Percentiles rank a stretch among this genome's conserved stretches.
Evolutionary conservation across 2,797 vertebrate species (phyloP).

Genomic region (Channallabes apus): DNA sequence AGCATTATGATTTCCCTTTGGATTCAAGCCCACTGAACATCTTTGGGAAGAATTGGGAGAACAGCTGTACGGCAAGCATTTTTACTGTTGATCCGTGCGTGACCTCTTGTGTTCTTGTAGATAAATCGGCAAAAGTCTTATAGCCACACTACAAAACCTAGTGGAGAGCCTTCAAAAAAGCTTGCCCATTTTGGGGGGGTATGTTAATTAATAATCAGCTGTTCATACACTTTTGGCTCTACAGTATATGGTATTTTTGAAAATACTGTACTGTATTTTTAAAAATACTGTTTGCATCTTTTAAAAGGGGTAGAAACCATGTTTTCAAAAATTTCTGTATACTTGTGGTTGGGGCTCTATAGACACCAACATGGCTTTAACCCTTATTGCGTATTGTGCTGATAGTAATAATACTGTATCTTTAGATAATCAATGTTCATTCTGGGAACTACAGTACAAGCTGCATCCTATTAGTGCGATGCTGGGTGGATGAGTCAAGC

Average conservation of each 20-base stretch:
- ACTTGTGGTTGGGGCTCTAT: not conserved
- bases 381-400: not conserved
- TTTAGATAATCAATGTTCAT: slow-evolving; percentile 2
- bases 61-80: too few species aligned
- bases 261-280: not conserved
- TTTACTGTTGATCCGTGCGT: too few species aligned
- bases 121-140: not conserved
- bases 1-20: not conserved
- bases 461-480: not conserved
- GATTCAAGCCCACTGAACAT: not conserved
- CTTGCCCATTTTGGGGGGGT: too few species aligned
- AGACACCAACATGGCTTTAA: not conserved
- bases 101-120: not conserved
- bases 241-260: too few species aligned
- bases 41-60: not conserved
- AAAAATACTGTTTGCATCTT: not conserved
- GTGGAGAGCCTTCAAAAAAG: not conserved
- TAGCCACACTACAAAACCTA: not conserved
- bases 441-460: not conserved
- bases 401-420: slow-evolving; percentile 11
- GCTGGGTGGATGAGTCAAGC: not conserved
- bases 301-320: not conserved
- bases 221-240: not conserved
- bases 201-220: not conserved
- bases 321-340: not conserved